Percentiles rank a stretch among this genome's conserved stretches.
Conservation (phyloP, 2,888 invertebrate genomes). For the Entomobrya multifasciata region DNA sequence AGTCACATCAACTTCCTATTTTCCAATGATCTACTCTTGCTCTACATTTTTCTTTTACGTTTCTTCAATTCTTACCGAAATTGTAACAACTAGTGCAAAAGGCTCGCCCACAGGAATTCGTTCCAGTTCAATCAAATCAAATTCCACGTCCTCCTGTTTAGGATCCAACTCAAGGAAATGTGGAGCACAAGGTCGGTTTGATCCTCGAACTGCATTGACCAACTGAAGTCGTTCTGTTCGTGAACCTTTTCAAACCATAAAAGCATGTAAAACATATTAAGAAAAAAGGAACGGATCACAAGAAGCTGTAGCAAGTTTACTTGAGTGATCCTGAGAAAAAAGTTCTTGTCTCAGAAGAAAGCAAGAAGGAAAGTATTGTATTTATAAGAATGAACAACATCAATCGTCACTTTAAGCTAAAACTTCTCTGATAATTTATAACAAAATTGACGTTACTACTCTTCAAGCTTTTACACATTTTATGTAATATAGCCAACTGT, state of each 20-base stretch:
- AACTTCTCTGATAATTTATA: slow-evolving; percentile 14
- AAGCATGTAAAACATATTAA: slow-evolving; percentile 15
- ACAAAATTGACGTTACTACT: slow-evolving; percentile 11
- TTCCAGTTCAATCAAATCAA: slow-evolving; percentile 86
- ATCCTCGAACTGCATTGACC: slow-evolving; percentile 88
- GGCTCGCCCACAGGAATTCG: slow-evolving; percentile 87
- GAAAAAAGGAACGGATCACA: no score
- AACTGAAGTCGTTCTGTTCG: slow-evolving; percentile 88
- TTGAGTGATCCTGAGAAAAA: slow-evolving; percentile 8
- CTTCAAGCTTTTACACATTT: background rate
- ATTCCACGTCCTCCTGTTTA: slow-evolving; percentile 85
- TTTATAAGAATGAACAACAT: slow-evolving; percentile 47
- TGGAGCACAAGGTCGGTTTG: slow-evolving; percentile 84
- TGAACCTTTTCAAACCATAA: slow-evolving; percentile 82
- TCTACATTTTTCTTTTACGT: no score
- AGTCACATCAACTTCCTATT: slow-evolving; percentile 5
- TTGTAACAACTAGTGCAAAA: slow-evolving; percentile 86
- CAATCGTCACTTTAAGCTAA: slow-evolving; percentile 57
- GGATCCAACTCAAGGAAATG: slow-evolving; percentile 85
- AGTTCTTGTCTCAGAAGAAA: background rate
- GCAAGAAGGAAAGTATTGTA: slow-evolving; percentile 19
- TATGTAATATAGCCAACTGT: background rate
- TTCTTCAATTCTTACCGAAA: slow-evolving; percentile 83
- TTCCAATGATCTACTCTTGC: slow-evolving; percentile 10
- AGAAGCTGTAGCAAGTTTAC: slow-evolving; percentile 6